Base-by-base conservation (phyloP, 2,888 invertebrate species). In the Torymus auratus region DNA sequence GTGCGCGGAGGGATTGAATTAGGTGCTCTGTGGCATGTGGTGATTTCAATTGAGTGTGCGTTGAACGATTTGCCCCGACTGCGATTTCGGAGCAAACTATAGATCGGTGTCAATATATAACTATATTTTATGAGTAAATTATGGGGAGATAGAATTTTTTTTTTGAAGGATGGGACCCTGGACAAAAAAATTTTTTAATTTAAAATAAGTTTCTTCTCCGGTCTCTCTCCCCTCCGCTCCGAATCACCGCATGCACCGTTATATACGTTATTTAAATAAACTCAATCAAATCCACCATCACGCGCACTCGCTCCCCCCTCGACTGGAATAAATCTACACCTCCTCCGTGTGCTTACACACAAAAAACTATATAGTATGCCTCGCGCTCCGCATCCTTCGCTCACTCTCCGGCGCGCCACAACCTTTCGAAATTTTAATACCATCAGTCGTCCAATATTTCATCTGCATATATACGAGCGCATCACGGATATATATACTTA, bases 371-470 rank as follows among this genome's bases (percentile, higher is more conserved):
- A n/a, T n/a, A n/a, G n/a, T n/a, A 52, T 23, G 17, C 13, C 17
- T 13, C 67, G 41, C 67, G 17, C 10, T 13, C 13, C 55, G n/a
- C n/a, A n/a, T 28, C 50, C 52, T n/a, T 58, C 17, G 50, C 52
- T 14, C 15, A 12, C 50, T 58, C 58, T 60, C 58, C 41, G 60
- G 2, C 14, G 50, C 64, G 41, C 23, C 41, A 64, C 41, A 64
- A 52, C 23, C 28, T 28, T 20, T 67, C 62, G 60, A 70, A 70
- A 81, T 81, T 70, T 55, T 69, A 78, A 74, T 81, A 76, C 28
- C 72, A 73, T 77, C 68, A 64, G 58, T 67, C 60, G 56, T 55
- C 41, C 71, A 61, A 78, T 78, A 78, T 65, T 78, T 82, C 78
- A 82, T 70, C 70, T 12, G 53, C 73, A 17, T 56, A 17, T 56